Evolutionary conservation across 2,888 invertebrate species (phyloP).

Genomic region (Ectemnius continuus): DNA sequence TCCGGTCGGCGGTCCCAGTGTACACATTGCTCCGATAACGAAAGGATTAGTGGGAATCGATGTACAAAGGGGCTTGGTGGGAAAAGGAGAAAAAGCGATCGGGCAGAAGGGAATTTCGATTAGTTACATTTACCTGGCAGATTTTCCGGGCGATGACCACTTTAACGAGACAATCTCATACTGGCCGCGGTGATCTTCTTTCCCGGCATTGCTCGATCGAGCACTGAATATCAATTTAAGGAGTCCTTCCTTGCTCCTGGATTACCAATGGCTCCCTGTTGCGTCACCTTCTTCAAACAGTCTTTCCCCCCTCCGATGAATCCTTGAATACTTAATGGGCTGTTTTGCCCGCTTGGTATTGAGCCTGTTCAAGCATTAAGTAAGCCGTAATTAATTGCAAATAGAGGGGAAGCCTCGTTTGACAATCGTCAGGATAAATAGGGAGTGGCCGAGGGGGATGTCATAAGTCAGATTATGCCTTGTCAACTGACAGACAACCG

Average conservation of each 20-base stretch:
- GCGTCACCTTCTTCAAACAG: constrained; percentile 22
- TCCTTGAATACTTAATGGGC: constrained; percentile 36
- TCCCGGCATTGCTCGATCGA: constrained; percentile 10
- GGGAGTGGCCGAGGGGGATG: no score
- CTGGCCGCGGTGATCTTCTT: constrained; percentile 7
- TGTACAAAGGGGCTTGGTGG: neutral
- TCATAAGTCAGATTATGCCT: no score
- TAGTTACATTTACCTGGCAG: constrained; percentile 28
- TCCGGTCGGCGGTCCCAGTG: no score
- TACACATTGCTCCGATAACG: no score
- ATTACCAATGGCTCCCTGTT: neutral
- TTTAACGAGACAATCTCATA: constrained; percentile 32
- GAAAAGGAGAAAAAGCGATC: neutral
- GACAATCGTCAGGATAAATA: no score
- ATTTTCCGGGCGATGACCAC: constrained; percentile 31
- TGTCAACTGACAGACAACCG: no score
- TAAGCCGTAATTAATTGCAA: constrained; percentile 51
- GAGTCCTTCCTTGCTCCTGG: constrained; percentile 1
- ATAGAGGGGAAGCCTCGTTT: constrained; percentile 24
- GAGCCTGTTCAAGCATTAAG: constrained; percentile 24
- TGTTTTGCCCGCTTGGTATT: constrained; percentile 1
- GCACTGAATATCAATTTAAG: constrained; percentile 11
- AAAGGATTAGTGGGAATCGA: no score
- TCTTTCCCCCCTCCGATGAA: constrained; percentile 18
- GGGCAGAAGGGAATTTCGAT: constrained; percentile 15